phyloP scores from a whole-genome alignment of 2,888 invertebrate species.

The Meiosimyza platycephala region DNA sequence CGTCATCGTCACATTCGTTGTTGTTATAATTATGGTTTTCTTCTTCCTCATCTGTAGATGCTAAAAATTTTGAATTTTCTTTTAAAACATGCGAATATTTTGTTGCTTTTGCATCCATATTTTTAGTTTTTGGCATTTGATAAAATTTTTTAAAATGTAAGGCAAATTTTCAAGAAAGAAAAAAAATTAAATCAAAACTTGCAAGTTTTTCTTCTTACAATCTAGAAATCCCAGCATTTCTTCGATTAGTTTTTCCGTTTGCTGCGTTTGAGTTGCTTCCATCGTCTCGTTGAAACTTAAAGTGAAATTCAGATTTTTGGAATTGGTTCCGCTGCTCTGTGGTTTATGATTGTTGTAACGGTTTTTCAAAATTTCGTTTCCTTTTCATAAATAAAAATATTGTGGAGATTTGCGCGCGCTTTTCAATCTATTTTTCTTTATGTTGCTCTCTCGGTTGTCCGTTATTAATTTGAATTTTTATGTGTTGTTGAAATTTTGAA shows the following conservation, averaged over 20 bases:
- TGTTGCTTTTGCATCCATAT: conserved; percentile 9
- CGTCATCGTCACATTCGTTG: neutral
- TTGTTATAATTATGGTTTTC: conserved; percentile 13
- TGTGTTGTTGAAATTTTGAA: conserved; percentile 40
- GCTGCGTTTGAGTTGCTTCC: conserved; percentile 38
- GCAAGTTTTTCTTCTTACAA: conserved; percentile 43
- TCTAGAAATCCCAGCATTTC: conserved; percentile 52
- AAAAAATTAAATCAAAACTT: neutral
- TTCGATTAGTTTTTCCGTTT: conserved; percentile 50
- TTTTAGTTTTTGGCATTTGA: neutral
- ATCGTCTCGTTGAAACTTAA: neutral
- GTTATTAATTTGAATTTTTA: conserved; percentile 28
- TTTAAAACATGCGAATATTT: neutral
- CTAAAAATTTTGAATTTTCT: conserved; percentile 39
- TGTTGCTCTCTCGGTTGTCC: conserved; percentile 35
- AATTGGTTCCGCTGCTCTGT: neutral
- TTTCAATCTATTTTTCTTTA: conserved; percentile 48
- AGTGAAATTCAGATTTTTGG: neutral
- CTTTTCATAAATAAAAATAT: neutral
- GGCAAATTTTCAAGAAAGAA: neutral
- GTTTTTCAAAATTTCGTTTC: conserved; percentile 12
- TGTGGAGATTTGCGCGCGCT: conserved; percentile 21
- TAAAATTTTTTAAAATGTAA: conserved; percentile 8
- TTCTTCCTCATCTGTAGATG: conserved; percentile 46
- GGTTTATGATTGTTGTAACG: conserved; percentile 9